Base-by-base conservation (phyloP, 2,113 vertebrate species). In the Dissostichus mawsoni region DNA sequence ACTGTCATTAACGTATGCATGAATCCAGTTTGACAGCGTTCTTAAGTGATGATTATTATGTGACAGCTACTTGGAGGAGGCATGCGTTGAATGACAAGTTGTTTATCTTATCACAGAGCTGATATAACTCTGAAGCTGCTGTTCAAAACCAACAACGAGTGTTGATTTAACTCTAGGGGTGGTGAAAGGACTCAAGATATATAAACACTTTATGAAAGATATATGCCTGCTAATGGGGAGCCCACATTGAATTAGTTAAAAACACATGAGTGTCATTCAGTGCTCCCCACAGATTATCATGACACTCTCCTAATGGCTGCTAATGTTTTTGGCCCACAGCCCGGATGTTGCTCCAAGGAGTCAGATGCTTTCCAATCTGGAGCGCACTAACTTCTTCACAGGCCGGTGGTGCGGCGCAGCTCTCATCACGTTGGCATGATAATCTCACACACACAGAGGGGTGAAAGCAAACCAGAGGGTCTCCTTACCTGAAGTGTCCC, bases 401-500 rank as follows among this genome's bases (percentile, higher is more conserved):
- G n/a, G n/a, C 16, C 20, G 18, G 45, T 69, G 52, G 65, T 17
- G 69, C 23, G 2, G 41, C 25, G 12, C 57, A 25, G 5, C 18
- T 9, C 10, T 23, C 51, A 52, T 73, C 63, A 59, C 74, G 41
- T 23, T 62, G 56, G 56, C 61, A 74, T 57, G 41, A 69, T 62
- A 58, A 62, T 63, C 66, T 13, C 0, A 20, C 12, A 29, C 29
- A 17, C 41, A 64, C 63, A 52, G 29, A 48, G 17, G 17, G 25
- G 63, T 5, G 18, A 58, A 65, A 50, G 23, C 5, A 48, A 78
- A 62, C 11, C 23, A 4, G 18, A 48, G 17, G 5, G 1, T 41
- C 5, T 12, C 76, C 81, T 83, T 87, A 98, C 97, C 97, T 95
- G 97, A 98, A 52, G 97, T 98, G 90, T 98, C 97, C 97, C 97